Evolutionary conservation across 1,140 invertebrate genomes (phyloP).

Genomic region (Brachionus koreanus): DNA sequence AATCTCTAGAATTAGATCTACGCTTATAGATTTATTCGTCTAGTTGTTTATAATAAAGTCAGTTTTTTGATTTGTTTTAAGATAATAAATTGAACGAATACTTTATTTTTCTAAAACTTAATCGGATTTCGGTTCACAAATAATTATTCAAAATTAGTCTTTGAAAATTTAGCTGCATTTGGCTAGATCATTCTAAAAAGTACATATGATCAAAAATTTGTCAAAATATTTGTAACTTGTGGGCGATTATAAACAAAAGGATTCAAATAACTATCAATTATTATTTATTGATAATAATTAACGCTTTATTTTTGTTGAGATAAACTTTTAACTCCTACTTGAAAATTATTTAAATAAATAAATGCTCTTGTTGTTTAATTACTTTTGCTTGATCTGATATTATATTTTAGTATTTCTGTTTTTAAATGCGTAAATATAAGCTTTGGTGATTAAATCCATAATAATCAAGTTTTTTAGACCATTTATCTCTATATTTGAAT

Average conservation of each 20-base stretch:
- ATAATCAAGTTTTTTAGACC: background rate
- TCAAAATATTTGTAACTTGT: slow-evolving; percentile 25
- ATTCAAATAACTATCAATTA: background rate
- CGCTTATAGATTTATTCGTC: background rate
- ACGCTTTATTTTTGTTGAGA: background rate
- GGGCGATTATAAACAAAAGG: too few species aligned
- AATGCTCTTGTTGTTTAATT: background rate
- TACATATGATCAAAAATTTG: background rate
- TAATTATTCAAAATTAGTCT: background rate
- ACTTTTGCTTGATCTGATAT: background rate
- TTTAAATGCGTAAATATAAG: background rate
- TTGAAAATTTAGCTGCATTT: background rate
- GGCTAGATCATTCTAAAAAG: background rate
- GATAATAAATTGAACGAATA: background rate
- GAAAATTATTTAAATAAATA: background rate
- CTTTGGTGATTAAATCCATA: background rate
- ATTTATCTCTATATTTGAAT: background rate
- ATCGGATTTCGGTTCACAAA: background rate
- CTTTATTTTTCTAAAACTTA: background rate
- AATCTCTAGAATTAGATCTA: background rate
- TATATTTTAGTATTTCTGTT: background rate
- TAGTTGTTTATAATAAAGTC: background rate
- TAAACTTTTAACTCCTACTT: background rate
- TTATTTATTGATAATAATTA: background rate
- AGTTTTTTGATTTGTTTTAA: background rate